These are phyloP conservation scores for Drosophila erecta DNA, from an alignment of 1,140 invertebrate species.

Conservation along the genomic window DNA sequence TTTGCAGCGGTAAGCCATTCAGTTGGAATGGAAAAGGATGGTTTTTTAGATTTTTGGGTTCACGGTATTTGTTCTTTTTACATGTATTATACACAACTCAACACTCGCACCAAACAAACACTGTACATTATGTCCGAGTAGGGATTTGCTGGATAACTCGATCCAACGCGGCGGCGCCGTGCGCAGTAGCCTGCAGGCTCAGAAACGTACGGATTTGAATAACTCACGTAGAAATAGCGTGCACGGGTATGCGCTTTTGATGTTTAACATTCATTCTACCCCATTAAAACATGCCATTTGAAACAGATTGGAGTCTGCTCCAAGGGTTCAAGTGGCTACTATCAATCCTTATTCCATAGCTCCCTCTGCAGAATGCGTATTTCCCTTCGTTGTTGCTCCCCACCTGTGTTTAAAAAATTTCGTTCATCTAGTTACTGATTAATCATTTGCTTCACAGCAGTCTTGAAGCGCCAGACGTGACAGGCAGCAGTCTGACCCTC, in stretches of 20 bases:
- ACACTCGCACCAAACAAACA: slow-evolving; percentile 43
- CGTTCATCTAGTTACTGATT: slow-evolving; percentile 1
- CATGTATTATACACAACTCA: slow-evolving; percentile 63
- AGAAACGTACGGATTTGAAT: slow-evolving; percentile 83
- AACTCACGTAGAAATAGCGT: slow-evolving; percentile 84
- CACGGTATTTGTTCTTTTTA: slow-evolving; percentile 58
- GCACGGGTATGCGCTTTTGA: slow-evolving; percentile 82
- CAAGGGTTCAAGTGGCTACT: background rate
- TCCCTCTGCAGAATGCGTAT: slow-evolving; percentile 3
- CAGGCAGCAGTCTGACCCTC: slow-evolving; percentile 87
- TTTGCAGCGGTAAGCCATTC: slow-evolving; percentile 84
- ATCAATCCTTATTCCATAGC: background rate
- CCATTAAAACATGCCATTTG: slow-evolving; percentile 10
- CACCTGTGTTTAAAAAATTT: background rate
- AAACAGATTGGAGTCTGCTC: background rate
- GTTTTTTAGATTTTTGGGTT: slow-evolving; percentile 33
- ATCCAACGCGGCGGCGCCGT: slow-evolving; percentile 73
- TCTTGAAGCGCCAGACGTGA: slow-evolving; percentile 83
- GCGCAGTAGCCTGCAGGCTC: slow-evolving; percentile 81
- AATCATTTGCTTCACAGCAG: slow-evolving; percentile 46
- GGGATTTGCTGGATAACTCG: slow-evolving; percentile 76
- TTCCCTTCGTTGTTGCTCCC: slow-evolving; percentile 15
- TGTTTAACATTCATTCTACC: slow-evolving; percentile 58
- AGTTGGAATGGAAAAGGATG: background rate
- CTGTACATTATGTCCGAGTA: slow-evolving; percentile 28